Conservation (phyloP, 2,888 invertebrate genomes). For the Saturnia japonica region DNA sequence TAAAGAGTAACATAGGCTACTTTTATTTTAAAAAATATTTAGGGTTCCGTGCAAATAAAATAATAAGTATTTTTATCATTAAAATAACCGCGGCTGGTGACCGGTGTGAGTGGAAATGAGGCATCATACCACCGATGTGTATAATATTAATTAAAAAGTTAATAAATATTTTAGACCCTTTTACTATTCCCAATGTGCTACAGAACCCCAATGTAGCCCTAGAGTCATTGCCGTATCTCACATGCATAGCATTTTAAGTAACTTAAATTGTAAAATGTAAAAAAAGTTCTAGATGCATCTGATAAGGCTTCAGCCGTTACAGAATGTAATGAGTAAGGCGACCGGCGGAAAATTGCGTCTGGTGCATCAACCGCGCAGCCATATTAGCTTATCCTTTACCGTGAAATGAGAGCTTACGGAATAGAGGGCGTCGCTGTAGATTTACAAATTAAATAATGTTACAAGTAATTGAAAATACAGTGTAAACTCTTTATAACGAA, state of each 20-base stretch:
- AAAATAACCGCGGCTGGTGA: too few relatives aligned
- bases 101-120: too few relatives aligned
- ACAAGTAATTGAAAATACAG: neutral
- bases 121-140: too few relatives aligned
- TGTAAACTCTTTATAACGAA: too few relatives aligned
- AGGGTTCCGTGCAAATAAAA: too few relatives aligned
- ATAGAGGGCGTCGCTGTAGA: neutral
- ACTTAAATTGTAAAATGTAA: neutral
- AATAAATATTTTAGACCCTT: too few relatives aligned
- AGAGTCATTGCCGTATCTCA: neutral
- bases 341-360: conserved; percentile 29
- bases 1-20: too few relatives aligned
- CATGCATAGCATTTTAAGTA: neutral
- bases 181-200: too few relatives aligned
- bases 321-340: neutral
- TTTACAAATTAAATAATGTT: neutral
- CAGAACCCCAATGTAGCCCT: neutral
- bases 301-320: neutral
- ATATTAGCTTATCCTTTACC: conserved; percentile 23
- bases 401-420: conserved; percentile 25
- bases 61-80: too few relatives aligned
- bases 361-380: conserved; percentile 28
- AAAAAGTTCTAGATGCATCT: neutral
- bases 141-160: too few relatives aligned
- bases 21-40: too few relatives aligned